Conservation (phyloP, 2,797 vertebrate species). For the Leucoraja ocellata region DNA sequence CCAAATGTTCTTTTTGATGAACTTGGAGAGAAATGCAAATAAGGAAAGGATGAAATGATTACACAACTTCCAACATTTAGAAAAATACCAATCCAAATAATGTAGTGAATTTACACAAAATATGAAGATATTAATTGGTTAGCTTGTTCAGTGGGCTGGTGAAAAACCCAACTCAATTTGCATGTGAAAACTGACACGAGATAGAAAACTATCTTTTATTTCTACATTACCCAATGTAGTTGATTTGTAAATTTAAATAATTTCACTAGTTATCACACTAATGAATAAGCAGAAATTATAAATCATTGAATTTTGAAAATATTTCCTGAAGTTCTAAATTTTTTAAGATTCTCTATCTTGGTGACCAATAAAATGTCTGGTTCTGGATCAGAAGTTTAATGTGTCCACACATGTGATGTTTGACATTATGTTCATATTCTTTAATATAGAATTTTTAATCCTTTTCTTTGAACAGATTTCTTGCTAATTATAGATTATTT, state of each 20-base stretch:
- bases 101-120: background rate
- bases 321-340: background rate
- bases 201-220: background rate
- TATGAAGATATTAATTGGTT: background rate
- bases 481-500: background rate
- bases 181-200: background rate
- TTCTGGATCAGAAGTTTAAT: background rate
- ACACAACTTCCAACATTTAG: background rate
- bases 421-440: background rate
- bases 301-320: background rate
- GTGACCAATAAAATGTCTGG: background rate
- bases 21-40: background rate
- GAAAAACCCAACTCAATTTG: conserved; percentile 9
- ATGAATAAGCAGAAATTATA: background rate
- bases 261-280: too few relatives aligned
- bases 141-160: background rate
- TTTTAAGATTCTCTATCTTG: background rate
- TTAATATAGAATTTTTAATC: background rate
- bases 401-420: background rate
- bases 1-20: background rate
- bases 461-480: background rate
- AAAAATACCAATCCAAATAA: background rate
- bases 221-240: background rate
- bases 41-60: background rate
- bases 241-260: background rate